These are phyloP conservation scores for Troides oblongomaculatus DNA, from an alignment of 2,888 invertebrate species.

Conservation along the genomic window DNA sequence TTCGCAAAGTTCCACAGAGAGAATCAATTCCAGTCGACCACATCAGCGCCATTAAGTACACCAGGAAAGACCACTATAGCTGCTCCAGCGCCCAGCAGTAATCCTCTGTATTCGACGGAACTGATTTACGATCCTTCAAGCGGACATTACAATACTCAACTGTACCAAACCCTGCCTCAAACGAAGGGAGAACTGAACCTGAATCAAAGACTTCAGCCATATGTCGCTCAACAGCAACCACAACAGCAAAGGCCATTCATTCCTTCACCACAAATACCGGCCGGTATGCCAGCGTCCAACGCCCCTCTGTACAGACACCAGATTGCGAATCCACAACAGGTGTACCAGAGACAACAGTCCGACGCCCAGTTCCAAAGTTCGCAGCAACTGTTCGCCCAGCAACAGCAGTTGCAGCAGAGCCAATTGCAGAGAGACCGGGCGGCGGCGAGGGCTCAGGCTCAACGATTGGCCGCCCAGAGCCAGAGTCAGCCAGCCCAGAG, in stretches of 20 bases:
- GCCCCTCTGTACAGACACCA: conserved; percentile 75
- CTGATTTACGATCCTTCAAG: conserved; percentile 87
- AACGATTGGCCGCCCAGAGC: conserved; percentile 49
- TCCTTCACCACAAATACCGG: conserved; percentile 80
- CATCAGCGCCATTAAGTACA: conserved; percentile 55
- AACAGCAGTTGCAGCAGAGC: conserved; percentile 84
- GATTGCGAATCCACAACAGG: conserved; percentile 68
- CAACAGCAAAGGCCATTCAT: conserved; percentile 76
- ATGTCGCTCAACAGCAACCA: conserved; percentile 82
- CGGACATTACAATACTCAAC: conserved; percentile 88
- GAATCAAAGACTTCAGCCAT: conserved; percentile 87
- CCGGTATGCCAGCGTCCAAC: conserved; percentile 58
- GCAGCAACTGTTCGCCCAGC: conserved; percentile 83
- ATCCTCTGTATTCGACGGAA: conserved; percentile 88
- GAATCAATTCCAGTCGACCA: conserved; percentile 80
- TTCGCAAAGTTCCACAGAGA: conserved; percentile 87
- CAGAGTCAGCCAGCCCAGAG: conserved; percentile 44
- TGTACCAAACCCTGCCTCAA: conserved; percentile 88
- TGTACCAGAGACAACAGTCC: conserved; percentile 81
- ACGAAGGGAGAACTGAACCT: conserved; percentile 85
- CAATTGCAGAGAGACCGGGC: conserved; percentile 81
- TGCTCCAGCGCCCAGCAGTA: conserved; percentile 68
- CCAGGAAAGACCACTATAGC: conserved; percentile 61
- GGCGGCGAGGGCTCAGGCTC: conserved; percentile 75
- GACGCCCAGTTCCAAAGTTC: conserved; percentile 82